Conservation (phyloP, 1,140 invertebrate species). For the Pseudomyrmex concolor region DNA sequence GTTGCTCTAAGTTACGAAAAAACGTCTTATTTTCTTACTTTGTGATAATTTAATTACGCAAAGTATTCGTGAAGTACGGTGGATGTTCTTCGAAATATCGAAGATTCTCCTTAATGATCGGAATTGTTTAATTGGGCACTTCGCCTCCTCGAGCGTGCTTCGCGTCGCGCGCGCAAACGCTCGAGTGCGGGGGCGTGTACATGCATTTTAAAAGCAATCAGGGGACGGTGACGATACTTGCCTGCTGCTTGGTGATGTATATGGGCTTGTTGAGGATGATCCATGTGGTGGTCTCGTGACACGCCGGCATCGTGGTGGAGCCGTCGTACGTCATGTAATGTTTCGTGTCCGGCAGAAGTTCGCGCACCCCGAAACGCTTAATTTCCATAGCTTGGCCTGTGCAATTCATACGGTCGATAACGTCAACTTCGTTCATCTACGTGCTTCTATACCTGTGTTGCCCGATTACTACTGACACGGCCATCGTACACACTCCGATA, state of each 20-base stretch:
- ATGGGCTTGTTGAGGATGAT: conserved; percentile 98
- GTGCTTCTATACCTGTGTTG: conserved; percentile 50
- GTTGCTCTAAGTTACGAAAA: background rate
- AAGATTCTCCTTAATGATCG: conserved; percentile 43
- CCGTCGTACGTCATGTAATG: conserved; percentile 99
- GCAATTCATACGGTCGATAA: conserved; percentile 80
- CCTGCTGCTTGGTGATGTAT: conserved; percentile 97
- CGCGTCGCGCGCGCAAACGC: conserved; percentile 4
- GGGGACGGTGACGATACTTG: conserved; percentile 81
- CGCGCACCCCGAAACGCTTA: conserved; percentile 92
- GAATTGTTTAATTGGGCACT: conserved; percentile 49
- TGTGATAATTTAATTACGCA: conserved; percentile 31
- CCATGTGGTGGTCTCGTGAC: conserved; percentile 97
- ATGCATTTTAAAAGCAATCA: conserved; percentile 41
- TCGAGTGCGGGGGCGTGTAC: conserved; percentile 22
- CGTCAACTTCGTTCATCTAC: conserved; percentile 68
- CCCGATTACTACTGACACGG: conserved; percentile 28
- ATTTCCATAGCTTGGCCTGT: conserved; percentile 92
- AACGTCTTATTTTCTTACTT: conserved; percentile 36
- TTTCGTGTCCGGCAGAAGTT: conserved; percentile 95
- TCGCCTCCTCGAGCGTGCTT: background rate
- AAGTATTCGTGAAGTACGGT: conserved; percentile 21
- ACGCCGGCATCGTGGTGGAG: conserved; percentile 96
- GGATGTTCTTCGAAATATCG: conserved; percentile 2
- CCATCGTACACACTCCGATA: conserved; percentile 31